Base-by-base conservation (phyloP, 2,888 invertebrate species). In the Quadriops clusia region DNA sequence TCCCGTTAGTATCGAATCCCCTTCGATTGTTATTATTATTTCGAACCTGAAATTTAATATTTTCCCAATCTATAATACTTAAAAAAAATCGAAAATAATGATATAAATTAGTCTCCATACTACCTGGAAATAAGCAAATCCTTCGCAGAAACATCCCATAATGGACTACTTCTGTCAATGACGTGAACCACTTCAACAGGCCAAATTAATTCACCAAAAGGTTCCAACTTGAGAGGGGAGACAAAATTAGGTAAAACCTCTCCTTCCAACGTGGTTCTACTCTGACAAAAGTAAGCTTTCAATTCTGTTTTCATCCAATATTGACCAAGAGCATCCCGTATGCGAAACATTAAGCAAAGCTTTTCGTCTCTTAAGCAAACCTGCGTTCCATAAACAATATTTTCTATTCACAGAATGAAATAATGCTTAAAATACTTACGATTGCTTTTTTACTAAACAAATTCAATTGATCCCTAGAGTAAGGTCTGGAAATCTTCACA, bases 101-200 rank as follows among this genome's bases (percentile, higher is more conserved):
- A 14, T 21, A 4, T 32, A 16, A 9, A n/a, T n/a, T n/a, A n/a
- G n/a, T n/a, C n/a, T n/a, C n/a, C n/a, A n/a, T n/a, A n/a, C n/a
- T 37, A 46, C 69, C 65, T 67, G 28, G 67, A 70, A 16, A 71
- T 67, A 50, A 76, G 70, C 53, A 86, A 69, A 44, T 85, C 81
- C 39, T 77, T 74, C 0, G 79, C 78, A 1, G 77, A 72, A 50
- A 86, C 71, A 40, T 77, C 74, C 56, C 72, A 82, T 21, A 93
- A 70, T 0, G 91, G 91, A 47, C 85, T 86, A 17, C 60, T 55
- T 9, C 66, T 68, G 49, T 86, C 77, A 37, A 93, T 90, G 26
- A 73, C 68, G 55, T 93, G 91, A 9, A 82, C 78, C 8, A 90
- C 74, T 1, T 84, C 82, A 48, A 84, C 74, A 0, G 91, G 91